These are phyloP conservation scores for Scolanthus callimorphus DNA, from an alignment of 92 coral and sea anemone genomes.

Conservation along the genomic window DNA sequence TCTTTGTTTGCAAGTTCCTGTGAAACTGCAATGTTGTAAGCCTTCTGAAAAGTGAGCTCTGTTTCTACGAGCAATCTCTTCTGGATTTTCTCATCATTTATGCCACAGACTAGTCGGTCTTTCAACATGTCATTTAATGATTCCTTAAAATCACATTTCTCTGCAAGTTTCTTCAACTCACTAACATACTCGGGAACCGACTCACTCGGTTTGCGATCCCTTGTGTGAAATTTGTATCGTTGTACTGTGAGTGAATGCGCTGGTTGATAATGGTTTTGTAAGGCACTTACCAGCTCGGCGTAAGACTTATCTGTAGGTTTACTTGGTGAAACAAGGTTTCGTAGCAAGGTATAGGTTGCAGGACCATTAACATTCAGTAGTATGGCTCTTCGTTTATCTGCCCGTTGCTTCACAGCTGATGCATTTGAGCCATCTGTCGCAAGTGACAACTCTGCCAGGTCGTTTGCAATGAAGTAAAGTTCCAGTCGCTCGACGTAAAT, in stretches of 20 bases:
- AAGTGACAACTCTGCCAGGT: constrained; percentile 29
- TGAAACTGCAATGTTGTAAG: constrained; percentile 34
- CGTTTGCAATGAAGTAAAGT: constrained; percentile 49
- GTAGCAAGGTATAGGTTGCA: constrained; percentile 35
- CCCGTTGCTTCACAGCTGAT: constrained; percentile 11
- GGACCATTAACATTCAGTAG: constrained; percentile 53
- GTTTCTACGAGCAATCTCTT: constrained; percentile 31
- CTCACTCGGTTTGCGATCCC: constrained; percentile 34
- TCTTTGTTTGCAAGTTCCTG: constrained; percentile 68
- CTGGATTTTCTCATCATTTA: constrained; percentile 33
- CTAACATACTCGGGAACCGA: constrained; percentile 35
- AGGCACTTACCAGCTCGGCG: constrained; percentile 9
- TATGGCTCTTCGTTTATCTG: constrained; percentile 38
- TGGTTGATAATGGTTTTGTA: constrained; percentile 43
- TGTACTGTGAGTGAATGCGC: constrained; percentile 38
- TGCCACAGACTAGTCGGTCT: constrained; percentile 62
- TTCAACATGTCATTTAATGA: constrained; percentile 30
- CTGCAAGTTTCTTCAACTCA: constrained; percentile 41
- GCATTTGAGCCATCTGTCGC: constrained; percentile 25
- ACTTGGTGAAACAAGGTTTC: constrained; percentile 32
- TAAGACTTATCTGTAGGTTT: constrained; percentile 29
- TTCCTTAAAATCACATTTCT: constrained; percentile 50
- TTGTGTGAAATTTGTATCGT: constrained; percentile 42
- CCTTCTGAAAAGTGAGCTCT: constrained; percentile 41
- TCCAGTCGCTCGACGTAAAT: constrained; percentile 50